These are phyloP conservation scores for Rostratula benghalensis DNA, from an alignment of 2,113 vertebrate species.

Conservation along the genomic window DNA sequence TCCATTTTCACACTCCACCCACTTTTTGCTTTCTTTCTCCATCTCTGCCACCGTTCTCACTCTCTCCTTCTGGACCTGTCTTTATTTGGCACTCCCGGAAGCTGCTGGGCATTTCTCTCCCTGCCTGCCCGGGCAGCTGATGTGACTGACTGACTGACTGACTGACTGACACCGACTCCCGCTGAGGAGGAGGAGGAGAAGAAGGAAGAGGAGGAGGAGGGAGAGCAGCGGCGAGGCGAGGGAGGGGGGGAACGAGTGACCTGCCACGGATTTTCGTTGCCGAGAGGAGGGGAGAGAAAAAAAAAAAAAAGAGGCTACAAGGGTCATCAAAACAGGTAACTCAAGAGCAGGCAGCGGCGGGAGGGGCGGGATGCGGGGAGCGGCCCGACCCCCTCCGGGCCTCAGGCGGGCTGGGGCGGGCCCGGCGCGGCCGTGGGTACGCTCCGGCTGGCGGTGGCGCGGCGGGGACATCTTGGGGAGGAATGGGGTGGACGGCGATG, in stretches of 20 bases:
- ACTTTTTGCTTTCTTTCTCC: slow-evolving; percentile 67
- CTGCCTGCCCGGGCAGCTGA: slow-evolving; percentile 39
- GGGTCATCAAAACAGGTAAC: slow-evolving; percentile 63
- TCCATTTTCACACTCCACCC: slow-evolving; percentile 56
- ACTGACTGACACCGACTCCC: slow-evolving; percentile 76
- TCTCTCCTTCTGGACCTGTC: slow-evolving; percentile 71
- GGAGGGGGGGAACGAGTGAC: slow-evolving; percentile 8
- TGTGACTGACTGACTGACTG: slow-evolving; percentile 77
- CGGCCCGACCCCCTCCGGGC: background rate
- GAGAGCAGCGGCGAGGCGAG: background rate
- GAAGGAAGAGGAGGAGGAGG: background rate
- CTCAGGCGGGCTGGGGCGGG: background rate
- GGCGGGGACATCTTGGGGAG: background rate
- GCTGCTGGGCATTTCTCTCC: slow-evolving; percentile 71
- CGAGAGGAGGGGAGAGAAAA: background rate
- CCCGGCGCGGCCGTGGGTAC: background rate
- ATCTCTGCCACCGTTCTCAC: slow-evolving; percentile 36
- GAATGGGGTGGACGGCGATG: background rate
- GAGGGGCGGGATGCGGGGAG: background rate
- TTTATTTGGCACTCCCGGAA: slow-evolving; percentile 94
- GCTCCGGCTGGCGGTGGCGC: background rate
- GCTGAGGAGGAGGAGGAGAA: slow-evolving; percentile 17
- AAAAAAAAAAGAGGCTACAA: background rate
- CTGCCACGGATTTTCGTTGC: slow-evolving; percentile 35
- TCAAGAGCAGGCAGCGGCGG: background rate